A percentile compares a stretch with the other conserved stretches of the same genome.
Evolutionary conservation across 2,113 vertebrate species (phyloP).

Genomic region (Trematocara stigmaticum): DNA sequence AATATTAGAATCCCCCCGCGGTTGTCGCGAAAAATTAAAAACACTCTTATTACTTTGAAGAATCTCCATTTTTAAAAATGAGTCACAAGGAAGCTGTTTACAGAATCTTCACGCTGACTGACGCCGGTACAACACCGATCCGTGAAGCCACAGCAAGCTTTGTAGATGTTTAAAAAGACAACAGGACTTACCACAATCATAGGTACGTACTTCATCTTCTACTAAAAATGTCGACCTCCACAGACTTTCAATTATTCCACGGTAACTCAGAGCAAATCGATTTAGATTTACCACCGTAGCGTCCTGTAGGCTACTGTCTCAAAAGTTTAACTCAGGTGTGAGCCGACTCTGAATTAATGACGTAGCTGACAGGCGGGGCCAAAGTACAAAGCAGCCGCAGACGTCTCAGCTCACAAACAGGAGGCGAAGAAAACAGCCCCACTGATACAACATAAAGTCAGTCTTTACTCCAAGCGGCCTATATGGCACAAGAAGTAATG

Average conservation of each 20-base stretch:
- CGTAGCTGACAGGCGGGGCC: not conserved
- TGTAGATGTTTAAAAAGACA: not conserved
- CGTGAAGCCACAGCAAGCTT: not conserved
- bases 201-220: not conserved
- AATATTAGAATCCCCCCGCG: not conserved
- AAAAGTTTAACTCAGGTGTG: not conserved
- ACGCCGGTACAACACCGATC: not conserved
- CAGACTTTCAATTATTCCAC: not conserved
- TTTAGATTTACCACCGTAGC: not conserved
- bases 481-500: not conserved
- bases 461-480: not conserved
- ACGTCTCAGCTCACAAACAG: not conserved
- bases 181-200: not conserved
- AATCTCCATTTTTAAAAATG: not conserved
- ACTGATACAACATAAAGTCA: not conserved
- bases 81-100: not conserved
- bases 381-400: fast-evolving
- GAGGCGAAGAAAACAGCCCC: not conserved
- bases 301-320: too few species aligned
- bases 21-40: not conserved
- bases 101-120: not conserved
- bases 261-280: not conserved
- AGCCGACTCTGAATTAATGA: not conserved
- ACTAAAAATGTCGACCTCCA: not conserved
- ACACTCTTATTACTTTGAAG: not conserved